Conservation (phyloP, 2,888 invertebrate genomes). For the Lomographa bimaculata region DNA sequence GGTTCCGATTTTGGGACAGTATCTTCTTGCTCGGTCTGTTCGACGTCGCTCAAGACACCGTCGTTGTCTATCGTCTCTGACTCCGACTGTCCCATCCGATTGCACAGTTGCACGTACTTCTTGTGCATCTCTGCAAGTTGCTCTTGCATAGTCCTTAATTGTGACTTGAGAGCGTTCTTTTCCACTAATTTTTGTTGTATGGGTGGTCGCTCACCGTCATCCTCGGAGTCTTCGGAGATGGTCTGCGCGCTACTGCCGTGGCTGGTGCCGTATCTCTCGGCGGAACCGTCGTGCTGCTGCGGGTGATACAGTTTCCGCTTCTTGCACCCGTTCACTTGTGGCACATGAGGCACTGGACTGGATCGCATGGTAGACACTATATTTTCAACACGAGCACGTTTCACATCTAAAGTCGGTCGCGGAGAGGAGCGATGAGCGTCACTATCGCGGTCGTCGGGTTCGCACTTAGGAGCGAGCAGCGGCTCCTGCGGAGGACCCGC, state of each 20-base stretch:
- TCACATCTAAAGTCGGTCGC: constrained; percentile 88
- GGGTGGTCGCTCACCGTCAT: constrained; percentile 90
- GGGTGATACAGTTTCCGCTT: constrained; percentile 98
- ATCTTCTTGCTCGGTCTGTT: constrained; percentile 69
- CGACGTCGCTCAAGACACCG: constrained; percentile 89
- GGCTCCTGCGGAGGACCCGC: constrained; percentile 80
- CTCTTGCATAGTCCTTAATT: constrained; percentile 93
- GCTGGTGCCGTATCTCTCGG: constrained; percentile 83
- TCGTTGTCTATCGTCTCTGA: constrained; percentile 90
- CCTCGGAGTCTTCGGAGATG: constrained; percentile 88
- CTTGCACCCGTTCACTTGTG: constrained; percentile 95
- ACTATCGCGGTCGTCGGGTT: constrained; percentile 85
- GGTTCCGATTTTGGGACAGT: constrained; percentile 83
- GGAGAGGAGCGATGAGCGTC: constrained; percentile 83
- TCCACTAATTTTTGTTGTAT: constrained; percentile 93
- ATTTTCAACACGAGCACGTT: constrained; percentile 96
- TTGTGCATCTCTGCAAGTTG: constrained; percentile 96
- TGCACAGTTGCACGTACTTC: constrained; percentile 94
- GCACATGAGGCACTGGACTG: constrained; percentile 89
- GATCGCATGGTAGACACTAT: constrained; percentile 97
- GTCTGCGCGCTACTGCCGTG: constrained; percentile 74
- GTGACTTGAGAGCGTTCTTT: constrained; percentile 93
- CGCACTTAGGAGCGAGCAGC: constrained; percentile 86
- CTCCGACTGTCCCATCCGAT: constrained; percentile 89
- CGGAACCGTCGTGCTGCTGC: constrained; percentile 93